Evolutionary conservation across 2,888 invertebrate species (phyloP).

Genomic region (Leuctra nigra): DNA sequence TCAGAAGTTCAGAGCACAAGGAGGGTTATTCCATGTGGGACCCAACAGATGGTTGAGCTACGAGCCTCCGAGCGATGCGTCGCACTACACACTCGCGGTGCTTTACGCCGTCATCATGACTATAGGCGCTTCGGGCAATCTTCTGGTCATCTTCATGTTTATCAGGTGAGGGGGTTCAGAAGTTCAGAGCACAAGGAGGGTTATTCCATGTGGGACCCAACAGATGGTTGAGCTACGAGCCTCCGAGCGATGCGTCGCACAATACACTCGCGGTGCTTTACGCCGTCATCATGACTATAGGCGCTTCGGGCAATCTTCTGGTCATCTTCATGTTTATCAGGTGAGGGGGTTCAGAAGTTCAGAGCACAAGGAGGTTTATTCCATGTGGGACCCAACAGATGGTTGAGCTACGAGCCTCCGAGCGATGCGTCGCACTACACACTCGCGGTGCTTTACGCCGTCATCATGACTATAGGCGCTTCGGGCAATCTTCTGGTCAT

Average conservation of each 20-base stretch:
- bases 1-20: not conserved
- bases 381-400: no score
- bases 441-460: slow-evolving; percentile 54
- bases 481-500: slow-evolving; percentile 65
- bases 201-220: no score
- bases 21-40: not conserved
- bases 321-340: slow-evolving; percentile 66
- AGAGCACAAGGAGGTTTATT: no score
- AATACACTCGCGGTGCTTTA: slow-evolving; percentile 56
- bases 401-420: slow-evolving; percentile 52
- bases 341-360: no score
- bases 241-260: slow-evolving; percentile 52
- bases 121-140: slow-evolving; percentile 63
- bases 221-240: slow-evolving; percentile 47
- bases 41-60: slow-evolving; percentile 38
- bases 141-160: slow-evolving; percentile 65
- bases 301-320: slow-evolving; percentile 62
- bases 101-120: slow-evolving; percentile 56
- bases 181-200: no score
- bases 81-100: slow-evolving; percentile 54
- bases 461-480: slow-evolving; percentile 58
- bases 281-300: slow-evolving; percentile 54
- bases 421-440: slow-evolving; percentile 48
- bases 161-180: slow-evolving; percentile 64
- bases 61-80: slow-evolving; percentile 50